Evolutionary conservation across 2,113 vertebrate species (phyloP).

Genomic region (Forbesichthys papilliferus): DNA sequence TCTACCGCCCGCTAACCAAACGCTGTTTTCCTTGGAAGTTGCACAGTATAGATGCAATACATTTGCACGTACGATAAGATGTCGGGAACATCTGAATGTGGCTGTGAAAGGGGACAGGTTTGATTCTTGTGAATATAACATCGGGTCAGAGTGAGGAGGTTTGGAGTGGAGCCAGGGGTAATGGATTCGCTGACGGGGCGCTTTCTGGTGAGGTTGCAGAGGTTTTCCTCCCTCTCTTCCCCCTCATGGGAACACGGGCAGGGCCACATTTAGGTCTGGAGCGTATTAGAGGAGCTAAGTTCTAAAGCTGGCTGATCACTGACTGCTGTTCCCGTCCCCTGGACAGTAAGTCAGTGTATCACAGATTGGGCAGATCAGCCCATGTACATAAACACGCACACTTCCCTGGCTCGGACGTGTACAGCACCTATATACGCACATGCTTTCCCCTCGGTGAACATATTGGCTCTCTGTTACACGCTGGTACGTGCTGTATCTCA

Average conservation of each 20-base stretch:
- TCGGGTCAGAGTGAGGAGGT: conserved; percentile 4
- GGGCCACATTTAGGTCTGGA: conserved; percentile 48
- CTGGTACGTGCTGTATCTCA: background rate
- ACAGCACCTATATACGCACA: background rate
- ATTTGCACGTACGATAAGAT: background rate
- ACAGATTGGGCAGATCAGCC: conserved; percentile 29
- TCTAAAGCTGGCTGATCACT: conserved; percentile 46
- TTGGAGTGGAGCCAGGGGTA: conserved; percentile 36
- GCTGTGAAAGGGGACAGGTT: background rate
- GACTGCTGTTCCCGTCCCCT: conserved; percentile 37
- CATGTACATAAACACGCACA: conserved; percentile 8
- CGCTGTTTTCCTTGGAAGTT: too few relatives aligned
- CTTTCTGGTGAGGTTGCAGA: background rate
- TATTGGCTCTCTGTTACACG: too few relatives aligned
- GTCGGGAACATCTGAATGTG: background rate
- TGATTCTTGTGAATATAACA: conserved; percentile 38
- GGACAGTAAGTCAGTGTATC: conserved; percentile 39
- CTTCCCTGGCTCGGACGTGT: too few relatives aligned
- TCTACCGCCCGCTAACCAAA: background rate
- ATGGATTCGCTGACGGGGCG: conserved; percentile 51
- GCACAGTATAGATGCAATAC: background rate
- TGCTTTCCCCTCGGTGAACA: too few relatives aligned
- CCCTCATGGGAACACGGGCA: conserved; percentile 22
- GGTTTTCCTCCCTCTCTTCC: conserved; percentile 14
- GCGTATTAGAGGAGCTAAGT: conserved; percentile 56